Base-by-base conservation (phyloP, 1,140 invertebrate genomes). In the Forficula auricularia region DNA sequence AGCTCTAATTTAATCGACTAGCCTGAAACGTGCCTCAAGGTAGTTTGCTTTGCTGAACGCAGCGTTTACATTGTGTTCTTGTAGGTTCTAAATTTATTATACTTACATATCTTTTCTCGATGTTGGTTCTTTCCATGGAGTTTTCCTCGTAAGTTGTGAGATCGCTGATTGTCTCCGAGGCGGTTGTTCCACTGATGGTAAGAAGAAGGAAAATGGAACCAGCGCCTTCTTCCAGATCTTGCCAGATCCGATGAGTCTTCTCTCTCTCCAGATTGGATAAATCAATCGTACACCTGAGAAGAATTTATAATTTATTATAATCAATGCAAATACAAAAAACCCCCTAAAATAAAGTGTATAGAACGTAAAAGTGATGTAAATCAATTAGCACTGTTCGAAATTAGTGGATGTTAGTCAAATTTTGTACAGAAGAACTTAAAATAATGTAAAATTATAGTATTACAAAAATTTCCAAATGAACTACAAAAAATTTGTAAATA, bases 121-220 rank as follows among this genome's bases (percentile, higher is more conserved):
- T 58, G n/a, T 62, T 64, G 44, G 70, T 62, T 1, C 62, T 58
- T 54, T 90, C 82, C 1, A 69, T 65, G 0, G 77, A 72, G 58
- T 82, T 83, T 41, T 86, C 80, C 52, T 81, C 80, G 57, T 86
- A 85, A 13, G 75, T 77, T 3, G 80, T 77, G 19, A 94, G 66
- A 62, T 91, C 90, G 3, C 85, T 88, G 41, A 91, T 88, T 0
- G 88, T 88, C 60, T 94, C 88, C 1, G 78, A 79, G 0, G 86
- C 84, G 1, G 85, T 86, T 1, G 87, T 94, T 0, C 90, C 92
- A 50, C 87, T 96, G 13, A 95, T 92, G 0, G 92, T 97, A 0
- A 98, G 62, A 40, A 98, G 67, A 3, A 98, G 64, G 55, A 83
- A 83, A 37, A 98, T 75, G 43, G 76, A 74, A 0, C 92, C 91